Evolutionary conservation across 2,113 vertebrate species (phyloP).

Genomic region (Miniopterus natalensis): DNA sequence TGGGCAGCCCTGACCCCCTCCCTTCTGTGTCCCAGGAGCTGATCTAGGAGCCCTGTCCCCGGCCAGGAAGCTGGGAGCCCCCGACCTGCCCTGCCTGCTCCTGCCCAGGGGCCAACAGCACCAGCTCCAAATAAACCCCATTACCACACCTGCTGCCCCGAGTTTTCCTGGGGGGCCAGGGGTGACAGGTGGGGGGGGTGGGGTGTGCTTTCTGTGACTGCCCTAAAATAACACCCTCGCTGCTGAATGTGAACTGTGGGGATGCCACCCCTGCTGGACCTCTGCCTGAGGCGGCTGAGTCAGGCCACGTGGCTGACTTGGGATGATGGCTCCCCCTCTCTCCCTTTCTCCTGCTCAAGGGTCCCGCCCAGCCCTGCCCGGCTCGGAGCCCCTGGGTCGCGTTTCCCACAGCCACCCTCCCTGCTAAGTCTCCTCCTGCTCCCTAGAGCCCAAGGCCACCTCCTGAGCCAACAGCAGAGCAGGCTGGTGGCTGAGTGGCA

Average conservation of each 20-base stretch:
- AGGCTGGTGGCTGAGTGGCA: background rate
- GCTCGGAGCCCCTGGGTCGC: background rate
- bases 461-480: background rate
- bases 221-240: background rate
- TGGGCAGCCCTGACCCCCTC: background rate
- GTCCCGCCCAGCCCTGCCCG: background rate
- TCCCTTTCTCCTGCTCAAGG: background rate
- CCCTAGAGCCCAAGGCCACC: background rate
- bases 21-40: slow-evolving; percentile 42
- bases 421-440: background rate
- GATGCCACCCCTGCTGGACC: background rate
- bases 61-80: accelerated
- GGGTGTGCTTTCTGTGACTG: background rate
- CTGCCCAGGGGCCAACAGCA: too few species aligned
- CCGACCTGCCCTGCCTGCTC: accelerated
- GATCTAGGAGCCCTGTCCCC: background rate
- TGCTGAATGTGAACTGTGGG: accelerated
- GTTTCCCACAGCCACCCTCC: background rate
- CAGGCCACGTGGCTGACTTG: accelerated
- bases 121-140: background rate
- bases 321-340: accelerated
- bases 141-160: accelerated
- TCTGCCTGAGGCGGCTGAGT: background rate
- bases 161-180: background rate
- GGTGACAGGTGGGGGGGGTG: accelerated